These are phyloP conservation scores for Merops nubicus DNA, from an alignment of 2,113 vertebrate species.

Conservation along the genomic window DNA sequence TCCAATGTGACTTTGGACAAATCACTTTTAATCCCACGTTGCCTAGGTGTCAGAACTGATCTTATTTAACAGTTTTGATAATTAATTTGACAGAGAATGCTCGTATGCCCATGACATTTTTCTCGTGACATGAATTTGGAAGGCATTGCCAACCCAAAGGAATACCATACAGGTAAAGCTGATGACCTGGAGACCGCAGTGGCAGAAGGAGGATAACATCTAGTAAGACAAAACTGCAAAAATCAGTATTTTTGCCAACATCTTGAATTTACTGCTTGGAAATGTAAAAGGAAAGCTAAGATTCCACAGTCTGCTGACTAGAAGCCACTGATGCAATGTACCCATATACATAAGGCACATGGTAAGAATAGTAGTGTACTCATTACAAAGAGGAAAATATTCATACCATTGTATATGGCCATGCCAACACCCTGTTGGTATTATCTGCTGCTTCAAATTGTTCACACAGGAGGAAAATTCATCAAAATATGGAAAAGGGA, in stretches of 20 bases:
- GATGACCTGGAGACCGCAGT: neutral
- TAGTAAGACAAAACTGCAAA: neutral
- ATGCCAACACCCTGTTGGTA: neutral
- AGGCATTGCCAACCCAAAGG: neutral
- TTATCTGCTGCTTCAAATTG: neutral
- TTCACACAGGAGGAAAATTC: neutral
- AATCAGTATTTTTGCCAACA: neutral
- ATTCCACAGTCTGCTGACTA: neutral
- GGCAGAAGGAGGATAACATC: neutral
- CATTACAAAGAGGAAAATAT: neutral
- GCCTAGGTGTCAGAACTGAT: slow-evolving; percentile 35
- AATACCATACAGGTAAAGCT: neutral
- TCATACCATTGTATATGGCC: neutral
- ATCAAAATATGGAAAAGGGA: neutral
- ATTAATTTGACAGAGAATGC: slow-evolving; percentile 46
- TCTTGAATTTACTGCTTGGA: neutral
- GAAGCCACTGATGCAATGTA: rapidly evolving
- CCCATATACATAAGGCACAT: neutral
- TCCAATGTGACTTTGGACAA: slow-evolving; percentile 2
- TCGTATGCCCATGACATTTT: neutral
- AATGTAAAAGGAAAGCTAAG: neutral
- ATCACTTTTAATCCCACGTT: neutral
- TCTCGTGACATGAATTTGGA: slow-evolving; percentile 2
- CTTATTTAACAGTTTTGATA: slow-evolving; percentile 25
- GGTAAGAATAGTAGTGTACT: neutral